A percentile compares a stretch with the other conserved stretches of the same genome.
phyloP scores from a whole-genome alignment of 92 coral and sea anemone species.

The Porites evermanni region DNA sequence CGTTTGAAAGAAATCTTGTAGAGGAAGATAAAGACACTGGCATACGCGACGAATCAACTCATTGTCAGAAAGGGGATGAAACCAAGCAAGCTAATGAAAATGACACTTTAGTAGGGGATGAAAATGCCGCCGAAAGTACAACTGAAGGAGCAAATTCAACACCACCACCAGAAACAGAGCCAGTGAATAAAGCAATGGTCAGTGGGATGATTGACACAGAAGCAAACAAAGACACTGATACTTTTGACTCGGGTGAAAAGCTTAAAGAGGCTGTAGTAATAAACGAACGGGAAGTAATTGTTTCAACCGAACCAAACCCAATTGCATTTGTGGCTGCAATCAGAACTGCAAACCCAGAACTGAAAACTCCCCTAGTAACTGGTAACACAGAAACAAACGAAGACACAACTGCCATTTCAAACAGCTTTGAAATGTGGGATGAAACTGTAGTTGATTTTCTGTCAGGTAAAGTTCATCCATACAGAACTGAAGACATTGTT shows the following conservation, averaged over 20 bases:
- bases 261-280: not conserved
- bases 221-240: not conserved
- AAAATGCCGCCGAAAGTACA: not conserved
- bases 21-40: slow-evolving; percentile 15
- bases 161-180: not conserved
- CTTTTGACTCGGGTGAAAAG: not conserved
- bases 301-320: too few relatives aligned
- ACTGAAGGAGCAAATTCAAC: not conserved
- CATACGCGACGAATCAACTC: not conserved
- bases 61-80: not conserved
- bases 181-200: not conserved
- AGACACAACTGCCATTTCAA: not conserved
- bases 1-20: slow-evolving; percentile 76
- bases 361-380: not conserved
- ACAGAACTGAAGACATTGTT: slow-evolving; percentile 28
- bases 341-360: not conserved
- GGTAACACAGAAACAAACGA: not conserved
- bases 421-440: not conserved
- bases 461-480: slow-evolving; percentile 33
- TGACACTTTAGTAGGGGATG: not conserved
- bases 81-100: not conserved
- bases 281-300: too few relatives aligned
- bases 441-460: slow-evolving; percentile 14
- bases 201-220: not conserved
- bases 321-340: too few relatives aligned